These are phyloP conservation scores for Lithobates sylvaticus DNA, from an alignment of 2,797 vertebrate species.

Conservation along the genomic window DNA sequence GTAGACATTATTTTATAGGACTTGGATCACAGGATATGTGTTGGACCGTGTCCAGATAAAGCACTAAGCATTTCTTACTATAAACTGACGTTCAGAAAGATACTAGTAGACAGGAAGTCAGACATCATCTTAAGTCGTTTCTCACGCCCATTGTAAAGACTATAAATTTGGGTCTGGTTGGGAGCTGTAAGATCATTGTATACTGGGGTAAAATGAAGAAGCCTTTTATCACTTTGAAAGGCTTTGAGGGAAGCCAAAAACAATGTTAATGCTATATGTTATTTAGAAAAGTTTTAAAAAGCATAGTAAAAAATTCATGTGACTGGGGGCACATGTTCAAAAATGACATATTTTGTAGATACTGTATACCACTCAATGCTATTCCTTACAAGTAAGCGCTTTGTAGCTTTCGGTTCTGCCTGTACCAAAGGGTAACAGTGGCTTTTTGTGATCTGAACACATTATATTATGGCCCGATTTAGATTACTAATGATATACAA, in stretches of 20 bases:
- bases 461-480: too few relatives aligned
- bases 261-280: not conserved
- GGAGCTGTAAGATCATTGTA: not conserved
- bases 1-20: not conserved
- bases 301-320: not conserved
- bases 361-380: too few relatives aligned
- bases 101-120: slow-evolving; percentile 18
- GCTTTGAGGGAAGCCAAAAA: not conserved
- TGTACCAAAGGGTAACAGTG: too few relatives aligned
- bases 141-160: not conserved
- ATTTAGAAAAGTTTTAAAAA: not conserved
- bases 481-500: too few relatives aligned
- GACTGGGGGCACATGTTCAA: not conserved
- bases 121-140: slow-evolving; percentile 15
- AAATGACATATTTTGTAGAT: too few relatives aligned
- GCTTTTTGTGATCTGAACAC: too few relatives aligned
- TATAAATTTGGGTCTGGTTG: slow-evolving; percentile 17
- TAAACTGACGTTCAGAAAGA: slow-evolving; percentile 3
- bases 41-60: slow-evolving; percentile 34
- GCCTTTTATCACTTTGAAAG: slow-evolving; percentile 9
- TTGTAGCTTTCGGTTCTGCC: too few relatives aligned
- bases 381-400: too few relatives aligned
- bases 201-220: not conserved
- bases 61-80: slow-evolving; percentile 12
- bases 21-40: not conserved